These are phyloP conservation scores for Calephelis virginiensis DNA, from an alignment of 1,140 invertebrate genomes.

Conservation along the genomic window DNA sequence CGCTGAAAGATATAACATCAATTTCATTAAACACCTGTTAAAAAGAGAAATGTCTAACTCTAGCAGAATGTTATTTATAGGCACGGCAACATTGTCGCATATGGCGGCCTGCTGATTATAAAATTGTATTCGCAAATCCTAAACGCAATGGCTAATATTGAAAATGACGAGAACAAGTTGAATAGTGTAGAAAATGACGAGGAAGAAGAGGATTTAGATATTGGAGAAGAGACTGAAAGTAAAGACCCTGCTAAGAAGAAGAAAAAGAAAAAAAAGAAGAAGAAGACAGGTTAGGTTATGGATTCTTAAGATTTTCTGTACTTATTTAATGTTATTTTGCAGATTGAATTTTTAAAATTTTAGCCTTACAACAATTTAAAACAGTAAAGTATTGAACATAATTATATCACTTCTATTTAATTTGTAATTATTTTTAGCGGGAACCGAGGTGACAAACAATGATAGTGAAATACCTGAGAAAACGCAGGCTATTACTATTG, in stretches of 20 bases:
- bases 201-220: constrained; percentile 65
- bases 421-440: constrained; percentile 34
- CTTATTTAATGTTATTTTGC: no score
- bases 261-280: constrained; percentile 88
- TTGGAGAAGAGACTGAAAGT: constrained; percentile 74
- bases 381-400: no score
- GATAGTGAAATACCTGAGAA: constrained; percentile 42
- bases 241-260: constrained; percentile 83
- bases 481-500: constrained; percentile 37
- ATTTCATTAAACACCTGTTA: no score
- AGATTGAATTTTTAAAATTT: background rate
- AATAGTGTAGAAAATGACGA: constrained; percentile 59
- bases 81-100: constrained; percentile 15
- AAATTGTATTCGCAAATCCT: constrained; percentile 29
- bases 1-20: no score
- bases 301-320: background rate
- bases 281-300: constrained; percentile 81
- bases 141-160: constrained; percentile 62
- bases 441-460: constrained; percentile 44
- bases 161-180: constrained; percentile 59
- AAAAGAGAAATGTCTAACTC: no score
- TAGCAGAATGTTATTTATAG: no score
- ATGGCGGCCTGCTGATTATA: constrained; percentile 11
- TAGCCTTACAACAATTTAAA: background rate
- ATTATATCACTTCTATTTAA: background rate